Conservation (phyloP, 2,113 vertebrate genomes). For the Hipposideros armiger region DNA sequence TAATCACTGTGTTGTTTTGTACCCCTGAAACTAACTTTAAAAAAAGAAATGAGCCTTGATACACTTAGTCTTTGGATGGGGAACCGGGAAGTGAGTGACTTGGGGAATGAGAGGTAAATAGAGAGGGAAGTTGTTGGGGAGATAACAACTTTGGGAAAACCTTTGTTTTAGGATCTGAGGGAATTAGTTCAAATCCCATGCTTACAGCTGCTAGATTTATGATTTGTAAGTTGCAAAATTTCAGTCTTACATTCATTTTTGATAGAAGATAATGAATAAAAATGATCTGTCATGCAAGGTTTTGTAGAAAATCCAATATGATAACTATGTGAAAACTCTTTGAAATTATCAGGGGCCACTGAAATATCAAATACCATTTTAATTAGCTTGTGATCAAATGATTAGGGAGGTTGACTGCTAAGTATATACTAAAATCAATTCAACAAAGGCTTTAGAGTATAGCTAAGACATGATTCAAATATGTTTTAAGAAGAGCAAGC, state of each 20-base stretch:
- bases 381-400: conserved; percentile 19
- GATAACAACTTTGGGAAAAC: not conserved
- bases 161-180: not conserved
- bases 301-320: conserved; percentile 23
- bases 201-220: not conserved
- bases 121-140: not conserved
- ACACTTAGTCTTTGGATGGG: not conserved
- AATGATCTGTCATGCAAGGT: not conserved
- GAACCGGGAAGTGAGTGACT: not conserved
- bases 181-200: not conserved
- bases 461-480: not conserved
- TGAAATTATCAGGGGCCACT: conserved; percentile 31
- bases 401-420: not conserved
- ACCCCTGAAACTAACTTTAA: too few species aligned
- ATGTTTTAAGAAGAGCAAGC: conserved; percentile 36
- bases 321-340: not conserved
- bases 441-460: not conserved
- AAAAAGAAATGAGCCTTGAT: not conserved
- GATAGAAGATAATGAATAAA: not conserved
- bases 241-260: not conserved
- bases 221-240: not conserved
- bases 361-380: conserved; percentile 39
- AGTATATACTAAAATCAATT: not conserved
- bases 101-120: not conserved
- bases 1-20: too few species aligned